These are phyloP conservation scores for Hypothenemus hampei DNA, from an alignment of 1,140 invertebrate species.

Conservation along the genomic window DNA sequence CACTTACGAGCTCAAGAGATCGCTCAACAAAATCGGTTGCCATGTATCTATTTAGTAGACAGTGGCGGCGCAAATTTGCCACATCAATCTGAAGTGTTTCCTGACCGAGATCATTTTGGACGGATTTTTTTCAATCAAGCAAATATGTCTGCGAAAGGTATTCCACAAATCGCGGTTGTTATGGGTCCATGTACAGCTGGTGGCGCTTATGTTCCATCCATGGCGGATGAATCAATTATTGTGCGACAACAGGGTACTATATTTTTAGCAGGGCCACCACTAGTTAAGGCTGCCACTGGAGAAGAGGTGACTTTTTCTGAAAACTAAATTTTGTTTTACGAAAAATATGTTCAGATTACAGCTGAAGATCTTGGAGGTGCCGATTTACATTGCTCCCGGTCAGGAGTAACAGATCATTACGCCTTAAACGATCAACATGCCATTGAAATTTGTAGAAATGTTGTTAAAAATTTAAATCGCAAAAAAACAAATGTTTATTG, in stretches of 20 bases:
- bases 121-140: constrained; percentile 97
- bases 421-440: constrained; percentile 91
- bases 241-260: constrained; percentile 94
- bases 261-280: constrained; percentile 93
- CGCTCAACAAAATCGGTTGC: constrained; percentile 84
- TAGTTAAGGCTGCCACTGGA: constrained; percentile 96
- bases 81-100: constrained; percentile 90
- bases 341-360: constrained; percentile 60
- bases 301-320: constrained; percentile 59
- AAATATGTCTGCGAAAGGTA: constrained; percentile 86
- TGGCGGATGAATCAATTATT: constrained; percentile 97
- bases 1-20: constrained; percentile 96
- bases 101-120: constrained; percentile 96
- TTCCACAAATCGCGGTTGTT: constrained; percentile 95
- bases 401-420: constrained; percentile 96
- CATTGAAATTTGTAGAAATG: constrained; percentile 72
- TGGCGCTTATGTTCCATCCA: constrained; percentile 95
- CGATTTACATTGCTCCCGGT: constrained; percentile 89
- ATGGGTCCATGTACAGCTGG: constrained; percentile 98
- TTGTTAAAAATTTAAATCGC: constrained; percentile 70
- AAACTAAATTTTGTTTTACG: constrained; percentile 7
- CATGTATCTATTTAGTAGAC: constrained; percentile 94
- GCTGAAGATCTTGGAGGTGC: constrained; percentile 98
- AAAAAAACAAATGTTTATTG: constrained; percentile 44
- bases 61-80: constrained; percentile 96